Conservation (phyloP, 2,888 invertebrate species). For the Xylota sylvarum region DNA sequence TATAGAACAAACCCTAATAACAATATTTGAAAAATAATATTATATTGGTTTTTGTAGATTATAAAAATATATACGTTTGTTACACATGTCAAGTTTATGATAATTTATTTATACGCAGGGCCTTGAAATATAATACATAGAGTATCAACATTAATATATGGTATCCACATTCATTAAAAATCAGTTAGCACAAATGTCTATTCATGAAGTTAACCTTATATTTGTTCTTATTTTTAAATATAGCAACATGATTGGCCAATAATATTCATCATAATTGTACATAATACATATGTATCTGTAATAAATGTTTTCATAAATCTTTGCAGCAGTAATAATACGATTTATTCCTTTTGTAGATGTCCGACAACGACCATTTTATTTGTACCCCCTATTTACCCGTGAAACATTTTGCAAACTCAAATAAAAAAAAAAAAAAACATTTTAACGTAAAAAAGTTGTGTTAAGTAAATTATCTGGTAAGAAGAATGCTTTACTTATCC, state of each 20-base stretch:
- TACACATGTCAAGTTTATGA: too few species aligned
- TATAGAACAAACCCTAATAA: too few species aligned
- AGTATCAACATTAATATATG: not conserved
- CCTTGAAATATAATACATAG: too few species aligned
- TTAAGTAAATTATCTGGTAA: conserved; percentile 54
- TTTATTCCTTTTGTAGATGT: not conserved
- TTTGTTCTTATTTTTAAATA: conserved; percentile 1
- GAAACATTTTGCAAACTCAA: conserved; percentile 74
- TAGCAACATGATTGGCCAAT: conserved; percentile 50
- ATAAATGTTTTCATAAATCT: not conserved
- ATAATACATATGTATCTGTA: not conserved
- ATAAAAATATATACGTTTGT: too few species aligned
- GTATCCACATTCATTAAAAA: not conserved
- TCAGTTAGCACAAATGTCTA: not conserved
- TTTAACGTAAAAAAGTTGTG: conserved; percentile 45
- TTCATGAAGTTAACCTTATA: not conserved
- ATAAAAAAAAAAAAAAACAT: conserved; percentile 12
- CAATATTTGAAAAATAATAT: too few species aligned
- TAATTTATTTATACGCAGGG: too few species aligned
- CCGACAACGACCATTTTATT: conserved; percentile 36
- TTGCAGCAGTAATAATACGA: not conserved
- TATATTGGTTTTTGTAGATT: too few species aligned
- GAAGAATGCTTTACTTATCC: not conserved
- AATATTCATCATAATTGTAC: not conserved
- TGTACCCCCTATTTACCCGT: not conserved